Evolutionary conservation across 2,113 vertebrate species (phyloP).

Genomic region (Lepus timidus): DNA sequence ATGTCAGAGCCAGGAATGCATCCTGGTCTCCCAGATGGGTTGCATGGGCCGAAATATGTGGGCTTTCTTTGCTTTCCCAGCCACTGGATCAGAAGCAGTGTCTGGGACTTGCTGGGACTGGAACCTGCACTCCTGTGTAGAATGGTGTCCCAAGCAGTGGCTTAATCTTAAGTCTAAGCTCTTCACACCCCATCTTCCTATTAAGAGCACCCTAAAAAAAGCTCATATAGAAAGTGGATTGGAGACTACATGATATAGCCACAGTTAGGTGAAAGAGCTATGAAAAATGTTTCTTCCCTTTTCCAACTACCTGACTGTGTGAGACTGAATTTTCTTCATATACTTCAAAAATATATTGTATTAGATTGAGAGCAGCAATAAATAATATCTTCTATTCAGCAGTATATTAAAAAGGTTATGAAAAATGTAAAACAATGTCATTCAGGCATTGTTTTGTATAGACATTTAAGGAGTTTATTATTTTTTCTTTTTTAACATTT

Average conservation of each 20-base stretch:
- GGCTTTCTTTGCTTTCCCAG: too few species aligned
- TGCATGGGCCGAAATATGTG: too few species aligned
- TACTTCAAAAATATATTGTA: background rate
- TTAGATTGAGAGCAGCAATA: background rate
- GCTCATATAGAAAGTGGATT: slow-evolving; percentile 1
- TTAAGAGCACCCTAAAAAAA: slow-evolving; percentile 21
- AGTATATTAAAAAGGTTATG: background rate
- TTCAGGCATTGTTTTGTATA: background rate
- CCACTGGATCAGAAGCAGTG: too few species aligned
- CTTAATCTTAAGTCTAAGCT: background rate
- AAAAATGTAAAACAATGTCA: background rate
- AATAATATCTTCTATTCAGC: background rate
- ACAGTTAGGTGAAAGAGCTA: background rate
- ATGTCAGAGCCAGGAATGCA: too few species aligned
- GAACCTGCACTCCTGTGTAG: too few species aligned
- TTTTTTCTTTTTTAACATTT: background rate
- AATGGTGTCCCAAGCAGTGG: too few species aligned
- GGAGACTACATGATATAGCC: background rate
- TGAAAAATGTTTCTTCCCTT: slow-evolving; percentile 23
- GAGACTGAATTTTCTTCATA: background rate
- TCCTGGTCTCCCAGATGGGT: too few species aligned
- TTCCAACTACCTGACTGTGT: background rate
- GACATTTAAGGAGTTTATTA: background rate
- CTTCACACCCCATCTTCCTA: background rate
- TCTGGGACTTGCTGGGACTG: too few species aligned